Percentiles rank a stretch among this genome's conserved stretches.
Conservation (phyloP, 53 echinoderm and acorn worm species). For the Apostichopus leukothele region DNA sequence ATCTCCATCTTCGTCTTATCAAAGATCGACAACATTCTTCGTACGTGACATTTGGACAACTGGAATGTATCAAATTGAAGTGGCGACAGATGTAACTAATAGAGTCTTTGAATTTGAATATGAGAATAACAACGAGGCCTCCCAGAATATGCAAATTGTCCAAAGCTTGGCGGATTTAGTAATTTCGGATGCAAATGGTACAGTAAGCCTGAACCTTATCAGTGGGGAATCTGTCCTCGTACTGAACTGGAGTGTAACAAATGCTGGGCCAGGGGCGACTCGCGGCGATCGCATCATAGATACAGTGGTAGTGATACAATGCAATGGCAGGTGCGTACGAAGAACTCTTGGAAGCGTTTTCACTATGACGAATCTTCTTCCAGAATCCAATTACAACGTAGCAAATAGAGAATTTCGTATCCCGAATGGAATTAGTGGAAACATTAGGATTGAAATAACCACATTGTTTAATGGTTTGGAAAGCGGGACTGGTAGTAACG, state of each 20-base stretch:
- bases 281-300: neutral
- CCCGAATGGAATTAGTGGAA: slow-evolving; percentile 7
- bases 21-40: neutral
- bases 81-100: slow-evolving; percentile 6
- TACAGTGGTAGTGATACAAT: neutral
- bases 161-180: slow-evolving; percentile 33
- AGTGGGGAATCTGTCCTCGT: neutral
- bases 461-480: slow-evolving; percentile 1
- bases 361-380: neutral
- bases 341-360: neutral
- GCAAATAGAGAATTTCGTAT: neutral
- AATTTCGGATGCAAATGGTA: neutral
- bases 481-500: slow-evolving; percentile 23
- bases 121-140: slow-evolving; percentile 27
- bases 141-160: neutral
- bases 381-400: slow-evolving; percentile 16
- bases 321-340: neutral
- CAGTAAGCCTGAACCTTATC: neutral
- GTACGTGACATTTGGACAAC: neutral
- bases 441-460: neutral
- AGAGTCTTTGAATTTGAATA: slow-evolving; percentile 28
- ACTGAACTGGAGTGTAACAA: slow-evolving; percentile 23
- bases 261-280: neutral
- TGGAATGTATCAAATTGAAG: slow-evolving; percentile 24
- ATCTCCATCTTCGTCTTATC: neutral